Evolutionary conservation across 2,888 invertebrate species (phyloP), one percentile per base, ranked within the genome.

Genomic region (Petrophora chlorosata): DNA sequence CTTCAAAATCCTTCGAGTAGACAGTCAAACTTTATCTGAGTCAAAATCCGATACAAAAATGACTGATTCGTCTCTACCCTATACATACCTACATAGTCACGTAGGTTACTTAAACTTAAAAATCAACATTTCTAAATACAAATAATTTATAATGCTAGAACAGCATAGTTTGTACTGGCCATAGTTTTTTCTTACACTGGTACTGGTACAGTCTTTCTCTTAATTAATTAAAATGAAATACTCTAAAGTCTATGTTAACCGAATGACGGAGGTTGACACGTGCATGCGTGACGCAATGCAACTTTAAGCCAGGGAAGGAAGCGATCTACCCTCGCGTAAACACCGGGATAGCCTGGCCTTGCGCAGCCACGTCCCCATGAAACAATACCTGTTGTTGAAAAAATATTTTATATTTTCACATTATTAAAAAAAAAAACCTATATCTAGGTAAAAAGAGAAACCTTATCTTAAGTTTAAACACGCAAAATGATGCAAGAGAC

Each of bases 281-380:
- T 78, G 55, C 89, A 90, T 3, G 89, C 85, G 45, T 88, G 85
- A 1, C 90, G 79, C 8, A 89, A 69, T 0, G 85, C 89, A 3
- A 83, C 67, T 35, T 79, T 76, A 1, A 90, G 79, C 87, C 89
- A 90, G 0, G 89, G 85, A 53, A 88, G 63, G 59, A 89, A 87
- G n/a, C 70, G 70, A 35, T 79, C 81, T 0, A 90, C 87, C 1
- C 90, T 73, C 1, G 89, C 77, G 53, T 90, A 89, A 0, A 90
- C 88, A 1, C 89, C 90, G 0, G 90, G 92, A 41, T 90, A 90
- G 1, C 88, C 87, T 3, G 93, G 94, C 48, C 94, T 82, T 0
- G 94, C 95, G 67, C 95, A 95, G 0, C 95, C 95, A 35, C 95
- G 91, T 1, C 95, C 95, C 94, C 94, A 95, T 0, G 95, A 95